These are phyloP conservation scores for Oryzias woworae DNA, from an alignment of 2,113 vertebrate genomes.

Conservation along the genomic window DNA sequence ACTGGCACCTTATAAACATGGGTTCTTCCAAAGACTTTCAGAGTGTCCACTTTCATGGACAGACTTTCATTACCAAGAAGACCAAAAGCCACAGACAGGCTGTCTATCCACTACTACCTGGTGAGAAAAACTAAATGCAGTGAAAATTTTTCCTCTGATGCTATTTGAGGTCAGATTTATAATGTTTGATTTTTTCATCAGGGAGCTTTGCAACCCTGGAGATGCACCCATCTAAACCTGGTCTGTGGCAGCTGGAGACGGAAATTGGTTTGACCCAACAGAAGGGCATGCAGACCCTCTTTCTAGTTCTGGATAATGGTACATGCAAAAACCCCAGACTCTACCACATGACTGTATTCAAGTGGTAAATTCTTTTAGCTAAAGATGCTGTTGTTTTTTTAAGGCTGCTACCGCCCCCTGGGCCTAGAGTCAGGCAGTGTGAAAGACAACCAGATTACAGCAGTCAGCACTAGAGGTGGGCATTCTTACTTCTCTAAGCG, in stretches of 20 bases:
- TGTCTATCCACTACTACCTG: conserved; percentile 87
- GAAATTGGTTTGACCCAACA: conserved; percentile 86
- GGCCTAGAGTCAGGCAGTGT: conserved; percentile 84
- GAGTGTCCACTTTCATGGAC: conserved; percentile 91
- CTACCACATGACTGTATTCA: background rate
- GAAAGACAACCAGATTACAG: conserved; percentile 82
- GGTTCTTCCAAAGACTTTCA: conserved; percentile 87
- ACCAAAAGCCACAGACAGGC: conserved; percentile 80
- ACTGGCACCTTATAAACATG: conserved; percentile 91
- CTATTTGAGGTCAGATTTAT: background rate
- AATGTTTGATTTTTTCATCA: conserved; percentile 46
- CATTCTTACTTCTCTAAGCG: background rate
- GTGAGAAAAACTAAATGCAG: conserved; percentile 42
- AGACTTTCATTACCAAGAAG: conserved; percentile 86
- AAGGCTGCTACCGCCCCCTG: conserved; percentile 86
- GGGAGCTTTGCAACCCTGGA: conserved; percentile 90
- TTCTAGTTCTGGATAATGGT: conserved; percentile 89
- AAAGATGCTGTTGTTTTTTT: conserved; percentile 7
- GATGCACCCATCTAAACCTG: conserved; percentile 89
- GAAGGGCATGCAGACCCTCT: conserved; percentile 90
- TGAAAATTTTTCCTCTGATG: background rate
- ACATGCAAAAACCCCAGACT: conserved; percentile 26
- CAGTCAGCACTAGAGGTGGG: conserved; percentile 80
- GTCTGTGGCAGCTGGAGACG: conserved; percentile 91
- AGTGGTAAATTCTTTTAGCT: background rate